Percentiles rank a stretch among this genome's conserved stretches.
phyloP scores from a whole-genome alignment of 1,140 invertebrate species.

The Ptiloglossa arizonensis region DNA sequence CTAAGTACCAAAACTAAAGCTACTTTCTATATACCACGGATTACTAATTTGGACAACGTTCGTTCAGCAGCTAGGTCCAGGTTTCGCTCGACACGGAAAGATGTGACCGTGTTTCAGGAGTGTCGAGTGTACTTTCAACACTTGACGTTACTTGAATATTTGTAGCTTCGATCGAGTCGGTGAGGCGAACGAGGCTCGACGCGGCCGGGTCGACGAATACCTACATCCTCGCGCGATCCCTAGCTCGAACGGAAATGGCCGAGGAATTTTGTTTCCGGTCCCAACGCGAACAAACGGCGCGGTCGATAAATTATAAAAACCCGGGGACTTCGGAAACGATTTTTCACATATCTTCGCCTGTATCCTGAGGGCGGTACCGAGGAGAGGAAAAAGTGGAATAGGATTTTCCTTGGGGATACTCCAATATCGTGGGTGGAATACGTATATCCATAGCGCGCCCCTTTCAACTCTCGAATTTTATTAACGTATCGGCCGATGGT shows the following conservation, averaged over 20 bases:
- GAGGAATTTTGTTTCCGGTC: slow-evolving; percentile 55
- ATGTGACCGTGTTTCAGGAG: too few relatives aligned
- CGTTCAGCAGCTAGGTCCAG: too few relatives aligned
- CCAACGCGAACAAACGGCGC: slow-evolving; percentile 58
- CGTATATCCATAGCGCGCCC: slow-evolving; percentile 68
- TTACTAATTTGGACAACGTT: too few relatives aligned
- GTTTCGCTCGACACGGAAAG: too few relatives aligned
- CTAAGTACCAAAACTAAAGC: too few relatives aligned
- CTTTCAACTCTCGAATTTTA: slow-evolving; percentile 77
- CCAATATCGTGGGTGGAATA: slow-evolving; percentile 68
- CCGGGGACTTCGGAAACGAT: slow-evolving; percentile 62
- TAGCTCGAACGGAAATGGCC: slow-evolving; percentile 43
- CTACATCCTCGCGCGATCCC: slow-evolving; percentile 31
- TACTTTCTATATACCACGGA: too few relatives aligned
- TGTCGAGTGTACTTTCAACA: too few relatives aligned
- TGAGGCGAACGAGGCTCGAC: too few relatives aligned
- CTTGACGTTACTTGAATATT: background rate
- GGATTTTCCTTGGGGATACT: slow-evolving; percentile 71
- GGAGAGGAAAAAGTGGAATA: slow-evolving; percentile 62
- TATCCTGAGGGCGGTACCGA: slow-evolving; percentile 52
- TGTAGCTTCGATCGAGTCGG: background rate
- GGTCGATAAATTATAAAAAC: slow-evolving; percentile 68
- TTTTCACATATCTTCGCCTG: slow-evolving; percentile 68
- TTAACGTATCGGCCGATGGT: slow-evolving; percentile 72
- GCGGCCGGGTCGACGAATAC: background rate